Evolutionary conservation across 2,888 invertebrate genomes (phyloP), one percentile per base, ranked within the genome.

Genomic region (Eulithis prunata): DNA sequence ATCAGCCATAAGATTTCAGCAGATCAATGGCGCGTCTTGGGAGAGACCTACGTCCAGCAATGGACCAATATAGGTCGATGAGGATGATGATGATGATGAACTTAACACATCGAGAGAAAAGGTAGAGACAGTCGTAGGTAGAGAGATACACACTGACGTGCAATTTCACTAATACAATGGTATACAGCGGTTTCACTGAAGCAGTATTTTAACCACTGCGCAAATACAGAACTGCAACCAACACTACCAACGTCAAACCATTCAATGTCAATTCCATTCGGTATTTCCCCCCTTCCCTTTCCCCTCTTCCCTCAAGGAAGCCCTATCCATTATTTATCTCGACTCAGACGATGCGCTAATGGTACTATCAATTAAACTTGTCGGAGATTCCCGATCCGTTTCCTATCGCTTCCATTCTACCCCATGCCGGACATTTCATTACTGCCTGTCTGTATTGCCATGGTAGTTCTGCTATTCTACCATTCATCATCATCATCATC

Each of bases 331-430:
- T 69, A 69, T 65, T 65, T 69, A 69, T 69, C 68, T 64, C 55
- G 57, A 11, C 62, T 57, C 53, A 65, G 65, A 69, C 68, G 59
- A 62, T 57, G 67, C 73, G 76, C 78, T 89, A 90, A 89, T 90
- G 84, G 88, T 71, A 76, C 86, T 82, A 90, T 89, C 87, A 88
- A 88, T 89, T 89, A 88, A 84, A 82, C 81, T 83, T 82, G 85
- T 72, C 82, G 72, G 79, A 85, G 83, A 87, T 88, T 76, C 78
- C 77, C 85, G 84, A 88, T 88, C 77, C 83, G 83, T 80, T 81
- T 83, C 79, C 80, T 78, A 82, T 87, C 78, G 78, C 78, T 75
- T 77, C 74, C 78, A 77, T 78, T 78, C 69, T 76, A 78, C 74
- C 78, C 78, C 78, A 82, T 78, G 71, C 77, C 78, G 82, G 78